These are phyloP conservation scores for Alligator mississippiensis DNA, from an alignment of 2,113 vertebrate species.

Conservation along the genomic window DNA sequence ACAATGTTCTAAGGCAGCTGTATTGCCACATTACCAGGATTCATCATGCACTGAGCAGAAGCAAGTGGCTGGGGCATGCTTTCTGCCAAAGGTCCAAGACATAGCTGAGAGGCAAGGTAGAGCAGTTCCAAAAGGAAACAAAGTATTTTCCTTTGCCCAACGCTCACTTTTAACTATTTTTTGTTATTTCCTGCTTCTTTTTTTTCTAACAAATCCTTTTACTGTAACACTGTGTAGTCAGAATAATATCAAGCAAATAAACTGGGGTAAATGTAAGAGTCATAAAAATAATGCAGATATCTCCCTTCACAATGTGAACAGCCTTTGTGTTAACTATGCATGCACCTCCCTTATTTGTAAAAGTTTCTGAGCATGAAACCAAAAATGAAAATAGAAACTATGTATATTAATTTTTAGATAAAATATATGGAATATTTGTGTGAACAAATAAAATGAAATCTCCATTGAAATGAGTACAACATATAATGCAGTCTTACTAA, in stretches of 20 bases:
- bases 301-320: neutral
- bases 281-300: neutral
- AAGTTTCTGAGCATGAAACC: neutral
- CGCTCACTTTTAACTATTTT: neutral
- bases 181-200: neutral
- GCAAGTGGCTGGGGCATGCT: no score
- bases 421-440: neutral
- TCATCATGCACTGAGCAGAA: no score
- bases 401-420: neutral
- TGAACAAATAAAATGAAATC: neutral
- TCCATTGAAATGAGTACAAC: neutral
- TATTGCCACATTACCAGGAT: no score
- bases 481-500: neutral
- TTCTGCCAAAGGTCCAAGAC: no score
- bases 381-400: neutral
- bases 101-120: no score
- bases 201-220: neutral
- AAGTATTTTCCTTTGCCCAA: no score
- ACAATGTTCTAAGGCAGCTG: no score
- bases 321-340: neutral
- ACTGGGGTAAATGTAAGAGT: neutral
- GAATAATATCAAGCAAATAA: neutral
- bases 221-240: neutral
- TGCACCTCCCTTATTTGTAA: neutral
- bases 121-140: no score